Evolutionary conservation across 2,888 invertebrate genomes (phyloP).

Genomic region (Spatulosminthurus flaviceps): DNA sequence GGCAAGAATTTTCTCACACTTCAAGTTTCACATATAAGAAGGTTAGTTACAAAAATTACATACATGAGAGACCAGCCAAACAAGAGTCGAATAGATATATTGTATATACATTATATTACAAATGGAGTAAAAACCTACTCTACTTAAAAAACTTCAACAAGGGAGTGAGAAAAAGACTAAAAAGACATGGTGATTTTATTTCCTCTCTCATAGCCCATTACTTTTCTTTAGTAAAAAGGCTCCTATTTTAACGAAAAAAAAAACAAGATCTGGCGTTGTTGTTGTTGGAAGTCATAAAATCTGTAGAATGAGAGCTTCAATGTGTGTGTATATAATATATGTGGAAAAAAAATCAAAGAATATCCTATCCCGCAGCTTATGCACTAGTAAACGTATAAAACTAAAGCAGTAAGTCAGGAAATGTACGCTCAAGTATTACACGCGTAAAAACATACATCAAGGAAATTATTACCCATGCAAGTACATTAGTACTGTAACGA

Average conservation of each 20-base stretch:
- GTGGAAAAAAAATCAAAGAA: background rate
- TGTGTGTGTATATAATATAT: too few relatives aligned
- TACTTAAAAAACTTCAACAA: background rate
- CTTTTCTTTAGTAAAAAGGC: background rate
- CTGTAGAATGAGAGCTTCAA: slow-evolving; percentile 1
- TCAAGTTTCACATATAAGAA: slow-evolving; percentile 12
- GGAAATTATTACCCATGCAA: background rate
- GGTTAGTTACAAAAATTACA: background rate
- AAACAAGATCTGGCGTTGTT: background rate
- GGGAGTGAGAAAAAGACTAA: background rate
- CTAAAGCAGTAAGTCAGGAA: background rate
- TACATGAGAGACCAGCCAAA: background rate
- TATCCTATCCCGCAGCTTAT: background rate
- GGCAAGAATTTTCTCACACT: slow-evolving; percentile 6
- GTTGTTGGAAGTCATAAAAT: slow-evolving; percentile 14
- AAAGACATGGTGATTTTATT: slow-evolving; percentile 13
- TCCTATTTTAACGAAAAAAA: background rate
- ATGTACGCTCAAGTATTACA: background rate
- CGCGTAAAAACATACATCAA: background rate
- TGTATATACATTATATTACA: too few relatives aligned
- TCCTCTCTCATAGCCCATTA: background rate
- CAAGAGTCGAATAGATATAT: background rate
- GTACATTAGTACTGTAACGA: too few relatives aligned
- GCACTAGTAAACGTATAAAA: background rate
- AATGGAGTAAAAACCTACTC: background rate